Percentiles rank a stretch among this genome's conserved stretches.
These are phyloP conservation scores for Zeugodacus cucurbitae DNA, from an alignment of 1,140 invertebrate genomes.

Conservation along the genomic window DNA sequence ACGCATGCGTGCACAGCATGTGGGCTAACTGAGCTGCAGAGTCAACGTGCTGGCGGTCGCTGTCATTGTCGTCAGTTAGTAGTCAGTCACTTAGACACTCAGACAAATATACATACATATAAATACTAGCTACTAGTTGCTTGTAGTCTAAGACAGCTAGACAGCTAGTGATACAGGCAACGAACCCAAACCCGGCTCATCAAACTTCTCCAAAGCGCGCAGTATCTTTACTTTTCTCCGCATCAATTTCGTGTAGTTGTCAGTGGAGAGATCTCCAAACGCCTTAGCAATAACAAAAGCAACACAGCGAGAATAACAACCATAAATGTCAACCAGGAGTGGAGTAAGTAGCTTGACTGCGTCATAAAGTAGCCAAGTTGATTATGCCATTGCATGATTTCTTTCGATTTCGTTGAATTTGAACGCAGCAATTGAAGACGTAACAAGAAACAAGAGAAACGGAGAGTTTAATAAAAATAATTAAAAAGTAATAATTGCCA, in stretches of 20 bases:
- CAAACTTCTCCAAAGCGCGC: not conserved
- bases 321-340: not conserved
- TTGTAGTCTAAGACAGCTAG: not conserved
- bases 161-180: not conserved
- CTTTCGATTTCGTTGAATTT: constrained; percentile 12
- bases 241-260: not conserved
- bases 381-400: constrained; percentile 11
- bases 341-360: not conserved
- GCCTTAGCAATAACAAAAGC: not conserved
- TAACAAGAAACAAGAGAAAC: not conserved
- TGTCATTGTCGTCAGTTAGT: not conserved
- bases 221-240: constrained; percentile 5
- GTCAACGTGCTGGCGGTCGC: not conserved
- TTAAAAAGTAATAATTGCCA: not conserved
- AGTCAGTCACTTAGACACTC: not conserved
- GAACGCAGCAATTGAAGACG: not conserved
- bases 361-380: not conserved
- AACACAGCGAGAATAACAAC: not conserved
- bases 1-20: constrained; percentile 19
- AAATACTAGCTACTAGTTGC: not conserved
- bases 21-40: not conserved
- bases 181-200: not conserved
- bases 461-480: not conserved
- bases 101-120: not conserved
- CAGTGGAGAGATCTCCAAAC: not conserved